phyloP scores from a whole-genome alignment of 2,113 vertebrate species.

The Canis aureus region DNA sequence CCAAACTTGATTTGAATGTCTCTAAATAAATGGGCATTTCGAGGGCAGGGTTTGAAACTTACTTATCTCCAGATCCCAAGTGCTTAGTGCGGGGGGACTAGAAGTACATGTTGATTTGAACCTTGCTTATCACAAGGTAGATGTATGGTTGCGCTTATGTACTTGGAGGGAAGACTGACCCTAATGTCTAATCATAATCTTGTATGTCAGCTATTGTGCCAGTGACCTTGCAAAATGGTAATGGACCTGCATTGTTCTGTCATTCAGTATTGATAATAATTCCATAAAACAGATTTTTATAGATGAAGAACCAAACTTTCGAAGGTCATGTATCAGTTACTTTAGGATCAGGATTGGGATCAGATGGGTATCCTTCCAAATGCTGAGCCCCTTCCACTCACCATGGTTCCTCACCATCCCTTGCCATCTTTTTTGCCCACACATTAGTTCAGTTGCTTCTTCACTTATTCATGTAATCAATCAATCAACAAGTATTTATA shows the following conservation, averaged over 20 bases:
- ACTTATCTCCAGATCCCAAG: not conserved
- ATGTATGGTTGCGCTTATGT: rapidly evolving
- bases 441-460: not conserved
- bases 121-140: not conserved
- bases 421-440: not conserved
- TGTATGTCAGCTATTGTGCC: not conserved
- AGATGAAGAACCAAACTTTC: not conserved
- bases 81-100: not conserved
- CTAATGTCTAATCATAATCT: too few species aligned
- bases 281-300: not conserved
- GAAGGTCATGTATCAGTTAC: not conserved
- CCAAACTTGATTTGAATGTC: not conserved
- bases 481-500: not conserved
- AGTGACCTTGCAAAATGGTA: not conserved
- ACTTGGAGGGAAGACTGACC: not conserved
- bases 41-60: not conserved
- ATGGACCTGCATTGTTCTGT: not conserved
- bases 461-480: not conserved
- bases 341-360: not conserved
- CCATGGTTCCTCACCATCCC: not conserved
- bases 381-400: not conserved
- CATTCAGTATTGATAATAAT: not conserved
- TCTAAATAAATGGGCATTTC: not conserved
- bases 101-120: not conserved
- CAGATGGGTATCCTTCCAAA: not conserved